A percentile compares a stretch with the other conserved stretches of the same genome.
These are phyloP conservation scores for Pachyseris speciosa DNA, from an alignment of 64 coral and sea anemone genomes.

Conservation along the genomic window DNA sequence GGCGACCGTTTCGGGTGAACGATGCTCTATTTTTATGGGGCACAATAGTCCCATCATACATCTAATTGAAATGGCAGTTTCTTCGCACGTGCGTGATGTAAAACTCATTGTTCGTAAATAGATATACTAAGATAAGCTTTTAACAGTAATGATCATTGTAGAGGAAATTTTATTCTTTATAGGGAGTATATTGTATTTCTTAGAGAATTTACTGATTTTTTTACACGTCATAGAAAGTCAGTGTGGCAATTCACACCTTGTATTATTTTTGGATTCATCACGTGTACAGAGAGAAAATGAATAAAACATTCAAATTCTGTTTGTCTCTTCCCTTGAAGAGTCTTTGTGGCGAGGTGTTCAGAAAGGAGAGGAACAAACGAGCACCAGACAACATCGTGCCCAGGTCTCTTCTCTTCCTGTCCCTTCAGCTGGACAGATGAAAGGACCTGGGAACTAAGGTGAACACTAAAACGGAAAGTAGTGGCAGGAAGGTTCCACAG, in stretches of 20 bases:
- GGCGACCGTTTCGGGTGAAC: neutral
- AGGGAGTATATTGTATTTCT: neutral
- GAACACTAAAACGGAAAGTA: no score
- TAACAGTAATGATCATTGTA: neutral
- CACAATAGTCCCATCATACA: neutral
- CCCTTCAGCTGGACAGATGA: no score
- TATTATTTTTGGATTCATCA: slow-evolving; percentile 28
- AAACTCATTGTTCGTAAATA: neutral
- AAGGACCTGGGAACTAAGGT: no score
- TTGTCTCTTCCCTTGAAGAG: neutral
- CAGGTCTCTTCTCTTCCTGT: no score
- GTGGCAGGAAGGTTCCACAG: no score
- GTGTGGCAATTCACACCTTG: neutral
- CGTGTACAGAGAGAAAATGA: neutral
- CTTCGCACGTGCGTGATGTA: neutral
- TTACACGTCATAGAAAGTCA: neutral
- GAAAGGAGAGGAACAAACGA: no score
- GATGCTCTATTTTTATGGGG: neutral
- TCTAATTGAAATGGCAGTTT: neutral
- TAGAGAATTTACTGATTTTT: neutral
- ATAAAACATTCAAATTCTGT: neutral
- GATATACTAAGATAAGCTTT: neutral
- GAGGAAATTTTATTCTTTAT: neutral
- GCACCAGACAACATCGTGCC: no score
- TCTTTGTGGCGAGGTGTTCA: no score